phyloP scores from a whole-genome alignment of 1,140 invertebrate genomes.

The Chionoecetes opilio region DNA sequence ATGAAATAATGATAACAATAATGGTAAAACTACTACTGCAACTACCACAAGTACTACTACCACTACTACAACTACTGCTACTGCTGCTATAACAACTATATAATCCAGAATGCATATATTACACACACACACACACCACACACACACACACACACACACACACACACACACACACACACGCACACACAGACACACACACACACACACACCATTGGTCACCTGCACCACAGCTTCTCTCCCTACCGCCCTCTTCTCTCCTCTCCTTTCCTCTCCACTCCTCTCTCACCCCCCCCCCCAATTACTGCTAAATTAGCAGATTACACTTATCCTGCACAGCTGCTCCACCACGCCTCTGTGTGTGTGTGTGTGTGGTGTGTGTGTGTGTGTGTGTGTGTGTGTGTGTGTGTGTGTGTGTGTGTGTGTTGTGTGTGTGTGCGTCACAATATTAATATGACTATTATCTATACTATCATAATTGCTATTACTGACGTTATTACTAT shows the following conservation, averaged over 20 bases:
- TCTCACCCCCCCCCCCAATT: not conserved
- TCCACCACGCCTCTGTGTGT: not conserved
- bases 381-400: slow-evolving; percentile 18
- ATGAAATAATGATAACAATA: too few relatives aligned
- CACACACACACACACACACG: slow-evolving; percentile 8
- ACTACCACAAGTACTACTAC: too few relatives aligned
- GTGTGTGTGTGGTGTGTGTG: slow-evolving; percentile 24
- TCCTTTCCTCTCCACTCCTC: not conserved
- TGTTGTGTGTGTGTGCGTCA: too few relatives aligned
- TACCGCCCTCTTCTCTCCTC: not conserved
- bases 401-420: too few relatives aligned
- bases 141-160: not conserved
- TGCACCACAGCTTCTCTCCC: not conserved
- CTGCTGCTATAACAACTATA: too few relatives aligned
- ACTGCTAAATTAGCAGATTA: slow-evolving; percentile 55
- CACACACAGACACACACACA: not conserved
- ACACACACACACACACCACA: not conserved
- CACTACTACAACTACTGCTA: too few relatives aligned
- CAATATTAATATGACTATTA: not conserved
- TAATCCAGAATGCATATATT: too few relatives aligned
- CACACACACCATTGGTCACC: slow-evolving; percentile 39
- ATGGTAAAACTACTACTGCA: too few relatives aligned
- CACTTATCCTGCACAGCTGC: slow-evolving; percentile 39
- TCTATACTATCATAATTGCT: not conserved
- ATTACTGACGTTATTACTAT: not conserved